Conservation (phyloP, 2,888 invertebrate species). For the Onchidella celtica region DNA sequence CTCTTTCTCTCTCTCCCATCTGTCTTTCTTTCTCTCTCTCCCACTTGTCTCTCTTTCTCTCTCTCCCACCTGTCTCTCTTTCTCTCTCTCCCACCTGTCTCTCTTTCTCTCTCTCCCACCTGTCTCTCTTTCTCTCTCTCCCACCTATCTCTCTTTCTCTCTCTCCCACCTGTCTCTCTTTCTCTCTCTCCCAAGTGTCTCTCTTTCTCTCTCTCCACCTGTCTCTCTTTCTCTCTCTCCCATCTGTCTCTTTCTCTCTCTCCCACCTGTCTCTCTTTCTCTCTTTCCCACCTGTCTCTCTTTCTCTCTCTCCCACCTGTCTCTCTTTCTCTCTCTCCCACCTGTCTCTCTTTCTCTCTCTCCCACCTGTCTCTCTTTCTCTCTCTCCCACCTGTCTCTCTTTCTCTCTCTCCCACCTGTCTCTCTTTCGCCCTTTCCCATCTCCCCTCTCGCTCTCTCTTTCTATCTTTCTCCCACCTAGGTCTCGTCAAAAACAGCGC, state of each 20-base stretch:
- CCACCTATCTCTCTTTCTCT: not conserved
- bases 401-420: conserved; percentile 24
- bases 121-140: conserved; percentile 29
- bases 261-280: not conserved
- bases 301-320: not conserved
- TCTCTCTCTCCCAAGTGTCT: not conserved
- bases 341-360: conserved; percentile 6
- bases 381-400: not conserved
- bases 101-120: no score
- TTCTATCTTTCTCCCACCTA: not conserved
- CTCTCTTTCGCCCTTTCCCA: not conserved
- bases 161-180: conserved; percentile 14
- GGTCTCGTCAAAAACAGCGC: no score
- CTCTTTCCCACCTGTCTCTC: not conserved
- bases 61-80: no score
- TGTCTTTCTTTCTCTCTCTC: no score
- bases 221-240: conserved; percentile 35
- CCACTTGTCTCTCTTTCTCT: no score
- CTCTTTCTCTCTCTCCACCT: conserved; percentile 41
- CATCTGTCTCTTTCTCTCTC: conserved; percentile 25
- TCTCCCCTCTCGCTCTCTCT: not conserved
- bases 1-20: no score
- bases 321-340: conserved; percentile 9
- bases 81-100: no score
- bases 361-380: not conserved